Evolutionary conservation across 2,113 vertebrate genomes (phyloP), one percentile per base, ranked within the genome.

Genomic region (Leptobrachium leishanense): DNA sequence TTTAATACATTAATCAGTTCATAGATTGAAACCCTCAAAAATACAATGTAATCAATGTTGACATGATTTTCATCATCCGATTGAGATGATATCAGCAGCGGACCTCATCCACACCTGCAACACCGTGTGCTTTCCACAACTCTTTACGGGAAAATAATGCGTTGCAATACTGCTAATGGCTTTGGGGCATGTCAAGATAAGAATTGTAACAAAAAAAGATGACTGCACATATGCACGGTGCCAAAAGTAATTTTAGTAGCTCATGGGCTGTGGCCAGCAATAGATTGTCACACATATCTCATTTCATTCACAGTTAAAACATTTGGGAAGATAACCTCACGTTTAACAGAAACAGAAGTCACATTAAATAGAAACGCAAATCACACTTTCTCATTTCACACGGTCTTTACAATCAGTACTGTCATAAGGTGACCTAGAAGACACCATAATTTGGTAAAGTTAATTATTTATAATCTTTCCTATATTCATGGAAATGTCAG

Each of bases 141-240:
- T 84, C 0, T 72, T 82, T 83, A 83, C 77, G 42, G 88, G 88
- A 89, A 90, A 88, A 90, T 89, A 92, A 90, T 91, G 90, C 90
- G 68, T 81, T 85, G 79, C 72, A 85, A 76, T 88, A 44, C 50
- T 53, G 82, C 85, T 91, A 90, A 90, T 85, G 92, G 90, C 88
- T 85, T 2, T 12, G 82, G 84, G 84, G 79, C 75, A 84, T 79
- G 90, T 89, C 89, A 85, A 93, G 93, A 94, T 94, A 94, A 94
- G 89, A 41, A n/a, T 15, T 71, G 82, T 76, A 85, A 80, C 57
- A 0, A 86, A 87, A 31, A 84, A 83, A 88, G 89, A 88, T 75
- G 87, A 12, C 85, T 89, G 83, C 87, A 85, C 88, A 84, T 87
- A 89, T 87, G 86, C 86, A 65, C 75, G 86, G 87, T 84, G 89